phyloP scores from a whole-genome alignment of 2,797 vertebrate species.

The Euphonia xanthogaster region DNA sequence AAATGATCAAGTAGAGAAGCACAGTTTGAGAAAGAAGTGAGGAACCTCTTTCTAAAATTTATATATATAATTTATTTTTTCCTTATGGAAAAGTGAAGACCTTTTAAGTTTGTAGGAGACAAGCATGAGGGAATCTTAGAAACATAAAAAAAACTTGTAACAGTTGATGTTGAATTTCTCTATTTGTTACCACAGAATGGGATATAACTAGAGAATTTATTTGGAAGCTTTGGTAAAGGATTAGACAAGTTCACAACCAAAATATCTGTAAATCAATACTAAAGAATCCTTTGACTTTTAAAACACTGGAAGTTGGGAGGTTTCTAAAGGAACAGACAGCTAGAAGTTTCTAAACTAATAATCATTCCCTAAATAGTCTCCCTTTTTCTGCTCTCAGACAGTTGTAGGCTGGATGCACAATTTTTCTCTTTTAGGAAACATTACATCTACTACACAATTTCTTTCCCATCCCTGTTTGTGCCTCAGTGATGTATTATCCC shows the following conservation, averaged over 20 bases:
- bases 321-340: not conserved
- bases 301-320: not conserved
- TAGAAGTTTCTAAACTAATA: not conserved
- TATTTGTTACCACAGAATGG: not conserved
- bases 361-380: not conserved
- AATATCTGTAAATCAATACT: not conserved
- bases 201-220: not conserved
- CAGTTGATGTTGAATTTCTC: not conserved
- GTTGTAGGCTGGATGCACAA: not conserved
- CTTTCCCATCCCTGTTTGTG: not conserved
- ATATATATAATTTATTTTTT: not conserved
- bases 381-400: not conserved
- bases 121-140: not conserved
- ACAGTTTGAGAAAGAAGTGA: not conserved
- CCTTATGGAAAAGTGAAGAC: not conserved
- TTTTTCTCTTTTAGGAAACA: not conserved
- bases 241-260: not conserved
- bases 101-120: not conserved
- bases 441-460: not conserved
- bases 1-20: not conserved
- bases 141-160: not conserved
- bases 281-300: not conserved
- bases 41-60: not conserved
- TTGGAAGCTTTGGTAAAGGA: not conserved
- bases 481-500: not conserved